These are phyloP conservation scores for Atractosteus spatula DNA, from an alignment of 2,113 vertebrate genomes.

Conservation along the genomic window DNA sequence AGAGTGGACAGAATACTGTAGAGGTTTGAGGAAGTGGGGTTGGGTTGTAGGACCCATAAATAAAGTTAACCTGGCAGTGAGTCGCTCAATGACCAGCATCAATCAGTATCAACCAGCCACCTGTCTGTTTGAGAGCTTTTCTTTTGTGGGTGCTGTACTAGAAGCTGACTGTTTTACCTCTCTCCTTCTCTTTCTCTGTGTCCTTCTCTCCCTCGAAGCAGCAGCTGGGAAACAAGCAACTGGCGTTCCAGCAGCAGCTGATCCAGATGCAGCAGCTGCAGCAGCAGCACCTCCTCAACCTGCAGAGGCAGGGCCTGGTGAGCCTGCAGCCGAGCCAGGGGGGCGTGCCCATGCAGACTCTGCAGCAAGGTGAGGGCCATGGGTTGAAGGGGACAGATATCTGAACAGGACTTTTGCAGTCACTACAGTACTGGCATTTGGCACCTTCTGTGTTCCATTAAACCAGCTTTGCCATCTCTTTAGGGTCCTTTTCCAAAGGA, in stretches of 20 bases:
- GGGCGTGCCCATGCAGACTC: slow-evolving; percentile 85
- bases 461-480: slow-evolving; percentile 17
- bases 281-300: slow-evolving; percentile 96
- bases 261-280: slow-evolving; percentile 99
- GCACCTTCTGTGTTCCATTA: background rate
- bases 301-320: slow-evolving; percentile 95
- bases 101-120: too few species aligned
- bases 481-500: slow-evolving; percentile 21
- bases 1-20: too few species aligned
- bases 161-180: too few species aligned
- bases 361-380: slow-evolving; percentile 83
- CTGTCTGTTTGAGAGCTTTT: too few species aligned
- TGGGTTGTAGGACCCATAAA: too few species aligned
- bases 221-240: slow-evolving; percentile 93
- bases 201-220: slow-evolving; percentile 55
- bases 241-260: slow-evolving; percentile 98
- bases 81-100: too few species aligned
- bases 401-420: too few species aligned
- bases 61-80: too few species aligned
- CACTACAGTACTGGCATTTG: background rate
- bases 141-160: too few species aligned
- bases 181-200: background rate
- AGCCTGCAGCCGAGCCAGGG: slow-evolving; percentile 82
- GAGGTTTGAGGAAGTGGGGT: too few species aligned
- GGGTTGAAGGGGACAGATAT: background rate